A percentile compares a stretch with the other conserved stretches of the same genome.
Conservation (phyloP, 2,888 invertebrate genomes). For the Thymelicus lineola region DNA sequence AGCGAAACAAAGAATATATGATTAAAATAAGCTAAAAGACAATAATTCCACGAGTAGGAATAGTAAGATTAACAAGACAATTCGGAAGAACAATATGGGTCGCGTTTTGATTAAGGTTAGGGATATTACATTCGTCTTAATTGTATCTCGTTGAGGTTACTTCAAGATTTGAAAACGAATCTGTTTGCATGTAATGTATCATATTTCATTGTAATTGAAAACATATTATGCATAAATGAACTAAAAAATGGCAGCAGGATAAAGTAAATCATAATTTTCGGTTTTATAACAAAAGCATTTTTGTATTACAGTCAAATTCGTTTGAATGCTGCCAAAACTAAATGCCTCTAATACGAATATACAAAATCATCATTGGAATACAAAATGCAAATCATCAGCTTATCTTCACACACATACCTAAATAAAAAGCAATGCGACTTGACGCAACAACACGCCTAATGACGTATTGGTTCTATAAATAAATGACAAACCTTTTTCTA, state of each 20-base stretch:
- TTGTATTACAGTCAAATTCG: no score
- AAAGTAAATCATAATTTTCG: constrained; percentile 10
- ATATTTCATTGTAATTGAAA: constrained; percentile 36
- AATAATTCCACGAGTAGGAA: constrained; percentile 20
- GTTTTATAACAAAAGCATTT: no score
- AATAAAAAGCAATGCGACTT: constrained; percentile 5
- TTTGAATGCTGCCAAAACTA: no score
- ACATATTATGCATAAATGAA: constrained; percentile 15
- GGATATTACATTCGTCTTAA: constrained; percentile 61
- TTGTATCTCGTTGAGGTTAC: constrained; percentile 55
- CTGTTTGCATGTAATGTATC: constrained; percentile 28
- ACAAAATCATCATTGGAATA: no score
- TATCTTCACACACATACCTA: no score
- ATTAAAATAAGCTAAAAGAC: not conserved
- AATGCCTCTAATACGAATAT: no score
- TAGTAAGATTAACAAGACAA: constrained; percentile 51
- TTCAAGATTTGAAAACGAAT: constrained; percentile 40
- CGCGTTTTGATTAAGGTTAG: constrained; percentile 62
- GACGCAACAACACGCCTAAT: constrained; percentile 40
- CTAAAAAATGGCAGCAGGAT: constrained; percentile 26
- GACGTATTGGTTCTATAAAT: constrained; percentile 57
- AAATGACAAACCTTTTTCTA: constrained; percentile 50
- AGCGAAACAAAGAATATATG: no score
- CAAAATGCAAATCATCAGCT: no score
- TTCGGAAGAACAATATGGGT: constrained; percentile 56